Conservation (phyloP, 2,113 vertebrate species). For the Hyperoodon ampullatus region DNA sequence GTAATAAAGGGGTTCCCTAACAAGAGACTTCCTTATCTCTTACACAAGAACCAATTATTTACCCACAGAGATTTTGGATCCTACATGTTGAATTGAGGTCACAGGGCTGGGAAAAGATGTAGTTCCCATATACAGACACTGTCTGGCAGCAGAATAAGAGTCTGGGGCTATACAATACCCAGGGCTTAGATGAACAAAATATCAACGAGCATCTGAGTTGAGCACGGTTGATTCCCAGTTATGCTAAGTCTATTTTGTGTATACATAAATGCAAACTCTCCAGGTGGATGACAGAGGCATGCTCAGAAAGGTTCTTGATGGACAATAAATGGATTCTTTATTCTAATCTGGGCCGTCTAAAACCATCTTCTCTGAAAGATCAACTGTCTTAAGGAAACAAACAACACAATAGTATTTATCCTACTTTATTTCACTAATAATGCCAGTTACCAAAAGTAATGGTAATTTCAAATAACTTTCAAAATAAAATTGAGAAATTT, state of each 20-base stretch:
- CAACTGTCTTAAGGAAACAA: neutral
- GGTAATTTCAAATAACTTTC: neutral
- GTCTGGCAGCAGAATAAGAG: neutral
- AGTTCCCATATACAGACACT: neutral
- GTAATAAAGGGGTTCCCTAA: neutral
- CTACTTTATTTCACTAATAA: neutral
- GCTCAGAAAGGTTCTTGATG: neutral
- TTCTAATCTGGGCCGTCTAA: neutral
- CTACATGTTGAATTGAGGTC: neutral
- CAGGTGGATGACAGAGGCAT: neutral
- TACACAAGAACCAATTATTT: neutral
- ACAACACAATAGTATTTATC: neutral
- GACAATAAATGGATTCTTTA: neutral
- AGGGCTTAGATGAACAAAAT: neutral
- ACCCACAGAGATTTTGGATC: neutral
- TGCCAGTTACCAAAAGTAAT: neutral
- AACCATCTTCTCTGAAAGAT: neutral
- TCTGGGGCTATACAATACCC: neutral
- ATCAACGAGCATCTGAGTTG: neutral
- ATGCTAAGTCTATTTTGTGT: neutral
- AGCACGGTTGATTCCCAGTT: neutral
- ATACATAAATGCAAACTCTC: neutral
- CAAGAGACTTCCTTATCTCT: neutral
- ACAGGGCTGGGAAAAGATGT: neutral
- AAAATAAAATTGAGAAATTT: neutral